These are phyloP conservation scores for Mechanitis mazaeus DNA, from an alignment of 2,888 invertebrate species.

Conservation along the genomic window DNA sequence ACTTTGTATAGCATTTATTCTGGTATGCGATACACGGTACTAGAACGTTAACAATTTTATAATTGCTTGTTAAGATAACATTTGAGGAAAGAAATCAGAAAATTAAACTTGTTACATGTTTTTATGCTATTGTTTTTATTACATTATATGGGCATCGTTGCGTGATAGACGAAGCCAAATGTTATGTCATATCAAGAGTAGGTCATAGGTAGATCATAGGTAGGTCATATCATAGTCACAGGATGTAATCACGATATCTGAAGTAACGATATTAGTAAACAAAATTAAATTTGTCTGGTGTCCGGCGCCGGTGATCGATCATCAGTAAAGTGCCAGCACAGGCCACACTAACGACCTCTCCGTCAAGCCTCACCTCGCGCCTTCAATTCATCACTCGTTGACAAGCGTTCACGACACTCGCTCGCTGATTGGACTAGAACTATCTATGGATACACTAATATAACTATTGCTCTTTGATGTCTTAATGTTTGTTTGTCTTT, in stretches of 20 bases:
- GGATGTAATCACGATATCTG: slow-evolving; percentile 45
- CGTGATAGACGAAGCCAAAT: not conserved
- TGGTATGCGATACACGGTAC: slow-evolving; percentile 28
- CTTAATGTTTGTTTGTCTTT: no score
- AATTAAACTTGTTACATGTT: slow-evolving; percentile 5
- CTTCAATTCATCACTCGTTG: slow-evolving; percentile 36
- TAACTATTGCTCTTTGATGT: not conserved
- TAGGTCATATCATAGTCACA: not conserved
- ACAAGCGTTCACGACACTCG: slow-evolving; percentile 33
- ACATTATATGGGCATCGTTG: not conserved
- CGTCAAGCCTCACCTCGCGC: slow-evolving; percentile 33
- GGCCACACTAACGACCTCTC: slow-evolving; percentile 61
- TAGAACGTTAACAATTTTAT: slow-evolving; percentile 16
- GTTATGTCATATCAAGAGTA: not conserved
- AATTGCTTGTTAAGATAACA: slow-evolving; percentile 21
- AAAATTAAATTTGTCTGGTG: slow-evolving; percentile 73
- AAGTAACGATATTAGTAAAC: slow-evolving; percentile 55
- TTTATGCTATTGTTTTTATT: slow-evolving; percentile 2
- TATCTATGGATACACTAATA: slow-evolving; percentile 1
- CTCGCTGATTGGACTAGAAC: slow-evolving; percentile 7
- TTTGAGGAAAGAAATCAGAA: slow-evolving; percentile 14
- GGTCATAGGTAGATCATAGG: not conserved
- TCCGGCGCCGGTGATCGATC: slow-evolving; percentile 66
- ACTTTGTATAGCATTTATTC: slow-evolving; percentile 47
- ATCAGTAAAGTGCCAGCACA: slow-evolving; percentile 53